Evolutionary conservation across 2,888 invertebrate genomes (phyloP), one percentile per base, ranked within the genome.

Genomic region (Dorcus parallelipipedus): DNA sequence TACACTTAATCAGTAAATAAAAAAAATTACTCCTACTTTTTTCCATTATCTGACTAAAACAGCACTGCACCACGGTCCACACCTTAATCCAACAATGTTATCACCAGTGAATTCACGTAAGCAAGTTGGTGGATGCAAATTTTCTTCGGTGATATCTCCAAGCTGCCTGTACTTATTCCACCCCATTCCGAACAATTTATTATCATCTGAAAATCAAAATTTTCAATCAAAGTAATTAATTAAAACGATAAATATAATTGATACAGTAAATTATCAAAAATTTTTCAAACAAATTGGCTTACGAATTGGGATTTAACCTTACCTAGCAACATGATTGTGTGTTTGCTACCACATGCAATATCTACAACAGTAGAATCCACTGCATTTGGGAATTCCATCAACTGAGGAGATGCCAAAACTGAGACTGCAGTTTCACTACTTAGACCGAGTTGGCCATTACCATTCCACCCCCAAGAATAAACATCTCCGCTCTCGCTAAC

Each of bases 381-480:
- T 10, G 63, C 65, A 48, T 74, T 64, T 50, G 71, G 70, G 57
- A 80, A 76, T 69, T 86, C 82, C 41, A 83, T 79, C 3, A 85
- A 72, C 64, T 80, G 80, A 20, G 83, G 79, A 26, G 77, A 70
- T 2, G 84, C 78, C 68, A 81, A 73, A 38, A 81, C 73, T 23
- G 77, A 75, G 63, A 80, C 70, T 39, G 72, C 72, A 58, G 79
- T 79, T 59, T 79, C 73, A 6, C 74, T 71, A 38, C 77, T 75
- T 38, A 90, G 76, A 6, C 95, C 95, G 10, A 96, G 78, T 76
- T 96, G 94, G 0, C 95, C 95, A 69, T 84, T 85, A 61, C 89
- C 87, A 78, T 96, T 96, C 89, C 91, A 94, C 6, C 96, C 96
- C 95, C 96, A 96, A 2, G 85, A 82, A 73, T 95, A 96, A 0